Evolutionary conservation across 2,888 invertebrate genomes (phyloP).

Genomic region (Eulithis prunata): DNA sequence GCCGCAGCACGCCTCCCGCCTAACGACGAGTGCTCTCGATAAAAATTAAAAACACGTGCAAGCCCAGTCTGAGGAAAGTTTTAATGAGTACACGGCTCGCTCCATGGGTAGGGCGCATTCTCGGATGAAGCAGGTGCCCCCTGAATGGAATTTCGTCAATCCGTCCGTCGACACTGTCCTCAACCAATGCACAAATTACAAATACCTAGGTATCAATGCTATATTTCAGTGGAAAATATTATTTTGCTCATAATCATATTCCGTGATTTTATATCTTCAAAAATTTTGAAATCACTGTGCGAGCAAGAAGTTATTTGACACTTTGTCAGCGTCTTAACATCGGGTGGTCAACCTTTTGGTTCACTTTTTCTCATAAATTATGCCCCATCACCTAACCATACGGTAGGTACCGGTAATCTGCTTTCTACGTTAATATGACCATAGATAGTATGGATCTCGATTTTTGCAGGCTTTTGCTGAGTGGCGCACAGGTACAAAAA

Average conservation of each 20-base stretch:
- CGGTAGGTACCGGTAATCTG: constrained; percentile 6
- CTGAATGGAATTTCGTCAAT: neutral
- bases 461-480: constrained; percentile 39
- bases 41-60: constrained; percentile 85
- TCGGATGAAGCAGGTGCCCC: constrained; percentile 22
- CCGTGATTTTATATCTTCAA: no score
- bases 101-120: constrained; percentile 50
- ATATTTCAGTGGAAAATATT: no score
- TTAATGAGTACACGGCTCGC: constrained; percentile 80
- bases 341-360: no score
- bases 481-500: constrained; percentile 35
- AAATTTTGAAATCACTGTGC: no score
- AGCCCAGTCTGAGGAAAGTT: constrained; percentile 82
- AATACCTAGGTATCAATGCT: no score
- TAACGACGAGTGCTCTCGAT: constrained; percentile 83
- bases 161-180: neutral
- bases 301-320: no score
- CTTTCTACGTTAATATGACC: constrained; percentile 9
- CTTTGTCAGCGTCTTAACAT: no score
- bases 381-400: no score
- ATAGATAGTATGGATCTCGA: constrained; percentile 37
- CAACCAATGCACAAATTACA: neutral
- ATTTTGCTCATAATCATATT: no score
- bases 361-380: no score
- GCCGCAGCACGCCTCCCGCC: constrained; percentile 62